These are phyloP conservation scores for Clarias fuscus DNA, from an alignment of 2,797 vertebrate genomes.

Conservation along the genomic window DNA sequence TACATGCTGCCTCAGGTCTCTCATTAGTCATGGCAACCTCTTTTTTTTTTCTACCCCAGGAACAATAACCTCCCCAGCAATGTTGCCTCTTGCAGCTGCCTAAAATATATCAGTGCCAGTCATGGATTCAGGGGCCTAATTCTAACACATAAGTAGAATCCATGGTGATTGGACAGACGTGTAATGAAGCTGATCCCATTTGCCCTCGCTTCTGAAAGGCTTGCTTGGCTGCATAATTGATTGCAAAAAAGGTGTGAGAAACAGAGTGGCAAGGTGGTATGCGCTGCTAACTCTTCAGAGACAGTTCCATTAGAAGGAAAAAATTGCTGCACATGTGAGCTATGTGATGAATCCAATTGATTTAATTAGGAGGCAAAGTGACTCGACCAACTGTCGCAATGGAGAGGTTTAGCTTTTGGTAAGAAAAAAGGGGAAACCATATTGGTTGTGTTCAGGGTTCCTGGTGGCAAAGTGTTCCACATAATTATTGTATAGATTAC, in stretches of 20 bases:
- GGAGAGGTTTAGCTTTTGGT: constrained; percentile 32
- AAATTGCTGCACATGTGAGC: constrained; percentile 30
- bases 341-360: constrained; percentile 47
- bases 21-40: constrained; percentile 71
- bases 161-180: constrained; percentile 35
- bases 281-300: constrained; percentile 38
- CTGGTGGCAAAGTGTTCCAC: background rate
- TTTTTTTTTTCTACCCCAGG: constrained; percentile 62
- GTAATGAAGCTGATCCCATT: constrained; percentile 36
- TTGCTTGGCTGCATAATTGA: constrained; percentile 51
- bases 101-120: constrained; percentile 23
- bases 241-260: constrained; percentile 51
- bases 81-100: constrained; percentile 1
- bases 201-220: constrained; percentile 28
- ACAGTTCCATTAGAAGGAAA: constrained; percentile 35
- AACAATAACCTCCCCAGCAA: constrained; percentile 65
- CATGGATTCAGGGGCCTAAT: constrained; percentile 7
- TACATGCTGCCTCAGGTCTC: constrained; percentile 67
- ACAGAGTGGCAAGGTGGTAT: constrained; percentile 44
- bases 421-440: background rate
- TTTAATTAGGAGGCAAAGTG: constrained; percentile 43
- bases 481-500: background rate
- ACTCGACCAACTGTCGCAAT: constrained; percentile 6
- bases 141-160: constrained; percentile 9
- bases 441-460: constrained; percentile 18